Percentiles rank a stretch among this genome's conserved stretches.
phyloP scores from a whole-genome alignment of 2,797 vertebrate species.

The Catostomus latipinnis region DNA sequence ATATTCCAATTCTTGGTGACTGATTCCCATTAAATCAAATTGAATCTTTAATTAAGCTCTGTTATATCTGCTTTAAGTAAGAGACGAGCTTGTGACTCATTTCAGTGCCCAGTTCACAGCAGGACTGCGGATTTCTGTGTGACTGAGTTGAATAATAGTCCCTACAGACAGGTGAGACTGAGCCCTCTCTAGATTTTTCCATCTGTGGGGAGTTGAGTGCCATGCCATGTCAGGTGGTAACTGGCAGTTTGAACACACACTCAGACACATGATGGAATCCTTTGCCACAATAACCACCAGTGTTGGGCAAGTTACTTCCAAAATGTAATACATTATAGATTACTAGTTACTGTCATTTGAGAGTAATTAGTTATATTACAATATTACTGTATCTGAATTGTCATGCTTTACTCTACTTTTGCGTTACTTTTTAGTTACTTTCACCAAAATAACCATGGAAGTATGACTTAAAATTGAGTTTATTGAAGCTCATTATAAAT shows the following conservation, averaged over 20 bases:
- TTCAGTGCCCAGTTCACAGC: constrained; percentile 23
- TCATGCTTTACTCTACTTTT: no score
- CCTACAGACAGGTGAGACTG: constrained; percentile 38
- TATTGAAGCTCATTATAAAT: no score
- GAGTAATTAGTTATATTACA: no score
- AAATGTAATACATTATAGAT: no score
- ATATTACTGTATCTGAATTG: no score
- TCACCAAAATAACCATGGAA: no score
- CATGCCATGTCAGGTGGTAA: constrained; percentile 24
- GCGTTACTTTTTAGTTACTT: no score
- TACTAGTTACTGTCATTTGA: no score
- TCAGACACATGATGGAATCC: neutral
- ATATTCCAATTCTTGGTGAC: neutral
- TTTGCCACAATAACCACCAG: constrained; percentile 30
- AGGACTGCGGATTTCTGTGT: constrained; percentile 31
- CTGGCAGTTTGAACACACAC: constrained; percentile 31
- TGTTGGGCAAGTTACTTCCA: no score
- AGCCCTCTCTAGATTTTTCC: constrained; percentile 34
- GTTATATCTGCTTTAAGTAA: constrained; percentile 33
- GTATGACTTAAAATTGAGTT: no score
- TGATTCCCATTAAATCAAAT: constrained; percentile 30
- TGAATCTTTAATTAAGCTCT: constrained; percentile 27
- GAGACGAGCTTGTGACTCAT: constrained; percentile 24
- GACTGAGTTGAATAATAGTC: constrained; percentile 21
- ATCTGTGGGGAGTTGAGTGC: constrained; percentile 22